Conservation (phyloP, 2,888 invertebrate genomes). For the Disparrhopalites patrizii region DNA sequence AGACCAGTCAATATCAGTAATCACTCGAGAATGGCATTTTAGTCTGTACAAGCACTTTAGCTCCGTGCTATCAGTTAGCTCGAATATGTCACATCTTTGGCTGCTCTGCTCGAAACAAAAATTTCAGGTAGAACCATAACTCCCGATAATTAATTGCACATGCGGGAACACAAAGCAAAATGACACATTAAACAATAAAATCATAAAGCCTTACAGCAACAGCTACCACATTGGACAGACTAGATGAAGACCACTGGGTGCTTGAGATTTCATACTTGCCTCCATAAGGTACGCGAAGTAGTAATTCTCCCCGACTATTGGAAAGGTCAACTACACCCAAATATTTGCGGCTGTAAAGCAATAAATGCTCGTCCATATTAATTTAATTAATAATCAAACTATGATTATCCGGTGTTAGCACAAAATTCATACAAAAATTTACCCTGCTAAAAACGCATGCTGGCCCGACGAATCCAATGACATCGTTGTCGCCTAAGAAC, state of each 20-base stretch:
- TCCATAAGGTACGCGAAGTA: conserved; percentile 76
- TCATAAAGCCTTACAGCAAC: conserved; percentile 71
- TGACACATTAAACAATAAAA: no score
- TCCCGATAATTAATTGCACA: no score
- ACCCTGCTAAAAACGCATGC: conserved; percentile 80
- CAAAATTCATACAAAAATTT: conserved; percentile 44
- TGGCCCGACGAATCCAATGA: conserved; percentile 81
- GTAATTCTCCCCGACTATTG: conserved; percentile 60
- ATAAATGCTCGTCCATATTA: not conserved
- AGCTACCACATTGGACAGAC: conserved; percentile 63
- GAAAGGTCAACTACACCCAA: conserved; percentile 76
- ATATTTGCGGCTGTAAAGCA: conserved; percentile 61
- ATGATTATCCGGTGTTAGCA: not conserved
- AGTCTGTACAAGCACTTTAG: conserved; percentile 68
- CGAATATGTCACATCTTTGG: conserved; percentile 79
- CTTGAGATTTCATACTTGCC: conserved; percentile 91
- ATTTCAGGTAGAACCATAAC: no score
- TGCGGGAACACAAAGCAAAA: conserved; percentile 5
- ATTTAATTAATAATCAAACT: no score
- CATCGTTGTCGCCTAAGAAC: conserved; percentile 89
- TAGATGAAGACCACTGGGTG: conserved; percentile 67
- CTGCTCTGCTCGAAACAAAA: conserved; percentile 62
- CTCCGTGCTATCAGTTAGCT: conserved; percentile 62
- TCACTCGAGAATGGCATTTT: conserved; percentile 76
- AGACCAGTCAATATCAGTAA: conserved; percentile 91